Evolutionary conservation across 2,797 vertebrate species (phyloP), one percentile per base, ranked within the genome.

Genomic region (Masticophis lateralis): DNA sequence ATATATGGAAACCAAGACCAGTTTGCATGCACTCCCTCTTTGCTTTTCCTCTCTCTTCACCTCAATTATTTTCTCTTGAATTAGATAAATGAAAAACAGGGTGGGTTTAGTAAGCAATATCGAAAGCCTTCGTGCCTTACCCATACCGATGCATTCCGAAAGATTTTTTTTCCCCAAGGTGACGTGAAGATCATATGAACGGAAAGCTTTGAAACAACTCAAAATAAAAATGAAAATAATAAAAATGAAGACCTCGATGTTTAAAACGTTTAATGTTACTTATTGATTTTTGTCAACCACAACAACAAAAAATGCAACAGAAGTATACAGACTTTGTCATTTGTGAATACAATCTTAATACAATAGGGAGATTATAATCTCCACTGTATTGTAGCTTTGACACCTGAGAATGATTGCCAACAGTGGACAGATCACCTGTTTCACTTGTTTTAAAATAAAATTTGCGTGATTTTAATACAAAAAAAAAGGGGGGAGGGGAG

Each of bases 361-460:
- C 55, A 96, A 96, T 95, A 95, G 96, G 96, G 94, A 95, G 94
- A 91, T 92, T 95, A 96, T 97, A 96, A 92, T 90, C 92, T 74
- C 94, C 95, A 93, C 92, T 94, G 59, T 94, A 96, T 90, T 94
- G 92, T 93, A 96, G 95, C 94, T 96, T 96, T 32, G 88, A 94
- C 63, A 93, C 91, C 95, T 96, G 94, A 87, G 97, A 94, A 92
- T 97, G 96, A 97, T 97, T 96, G 96, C 88, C 94, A 95, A 74
- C 93, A 94, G 92, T 83, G 93, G 95, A 87, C 93, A 96, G 94
- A 96, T 94, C 89, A 93, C 90, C 79, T 95, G 93, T 91, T 47
- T 47, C 79, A 47, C 43, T 47, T 97, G 89, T 92, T 90, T 53
- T 93, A 55, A 43, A 93, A 53, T 59, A 61, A 87, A 37, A 10